phyloP scores from a whole-genome alignment of 2,113 vertebrate species.

The Serilophus lunatus region DNA sequence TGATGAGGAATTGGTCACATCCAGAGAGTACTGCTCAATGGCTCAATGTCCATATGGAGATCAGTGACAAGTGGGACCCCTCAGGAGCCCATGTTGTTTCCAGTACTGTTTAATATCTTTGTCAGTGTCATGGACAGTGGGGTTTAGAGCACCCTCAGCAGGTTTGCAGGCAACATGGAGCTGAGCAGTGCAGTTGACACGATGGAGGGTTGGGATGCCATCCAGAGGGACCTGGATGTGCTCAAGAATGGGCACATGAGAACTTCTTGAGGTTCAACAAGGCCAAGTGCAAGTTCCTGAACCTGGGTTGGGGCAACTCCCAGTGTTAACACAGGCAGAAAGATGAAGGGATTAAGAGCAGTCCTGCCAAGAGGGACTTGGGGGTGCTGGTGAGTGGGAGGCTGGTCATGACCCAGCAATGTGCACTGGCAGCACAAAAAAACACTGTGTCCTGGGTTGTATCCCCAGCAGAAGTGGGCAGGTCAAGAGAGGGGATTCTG shows the following conservation, averaged over 20 bases:
- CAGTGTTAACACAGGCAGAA: neutral
- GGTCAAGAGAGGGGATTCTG: neutral
- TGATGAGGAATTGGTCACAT: neutral
- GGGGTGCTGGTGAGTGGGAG: neutral
- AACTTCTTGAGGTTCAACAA: neutral
- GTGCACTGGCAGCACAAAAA: neutral
- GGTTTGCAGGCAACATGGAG: neutral
- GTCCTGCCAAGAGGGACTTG: neutral
- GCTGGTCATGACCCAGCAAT: neutral
- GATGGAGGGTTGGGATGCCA: neutral
- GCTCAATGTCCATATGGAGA: neutral
- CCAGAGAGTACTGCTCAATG: neutral
- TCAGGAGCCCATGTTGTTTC: neutral
- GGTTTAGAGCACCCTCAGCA: neutral
- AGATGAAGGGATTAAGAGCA: neutral
- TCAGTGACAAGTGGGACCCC: neutral
- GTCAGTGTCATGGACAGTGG: neutral
- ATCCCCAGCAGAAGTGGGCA: neutral
- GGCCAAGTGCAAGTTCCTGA: neutral
- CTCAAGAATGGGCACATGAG: neutral
- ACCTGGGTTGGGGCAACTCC: accelerated
- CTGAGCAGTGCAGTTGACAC: neutral
- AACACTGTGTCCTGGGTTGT: neutral
- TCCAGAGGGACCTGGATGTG: neutral
- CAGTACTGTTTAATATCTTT: neutral